Percentiles rank a stretch among this genome's conserved stretches.
Evolutionary conservation across 2,113 vertebrate species (phyloP).

Genomic region (Gyps fulvus): DNA sequence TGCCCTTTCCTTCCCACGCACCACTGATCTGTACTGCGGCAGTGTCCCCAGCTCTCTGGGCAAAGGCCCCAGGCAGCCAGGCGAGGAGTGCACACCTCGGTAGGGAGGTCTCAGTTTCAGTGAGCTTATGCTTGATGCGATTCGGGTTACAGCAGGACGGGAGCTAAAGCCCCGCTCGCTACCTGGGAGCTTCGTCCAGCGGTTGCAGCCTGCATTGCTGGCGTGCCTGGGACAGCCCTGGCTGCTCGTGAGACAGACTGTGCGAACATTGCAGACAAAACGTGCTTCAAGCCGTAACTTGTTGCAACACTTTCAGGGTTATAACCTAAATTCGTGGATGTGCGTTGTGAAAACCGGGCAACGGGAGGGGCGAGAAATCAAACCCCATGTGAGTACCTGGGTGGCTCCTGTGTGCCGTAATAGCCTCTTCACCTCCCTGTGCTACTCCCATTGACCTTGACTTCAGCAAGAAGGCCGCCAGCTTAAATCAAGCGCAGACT

Average conservation of each 20-base stretch:
- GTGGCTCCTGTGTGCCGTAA: background rate
- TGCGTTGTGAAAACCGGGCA: background rate
- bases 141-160: background rate
- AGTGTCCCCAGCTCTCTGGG: background rate
- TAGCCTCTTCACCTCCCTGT: background rate
- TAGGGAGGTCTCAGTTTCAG: background rate
- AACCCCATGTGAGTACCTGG: background rate
- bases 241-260: fast-evolving
- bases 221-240: background rate
- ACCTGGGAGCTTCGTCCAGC: background rate
- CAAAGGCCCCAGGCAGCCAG: background rate
- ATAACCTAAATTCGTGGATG: background rate
- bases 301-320: background rate
- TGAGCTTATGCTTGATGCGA: background rate
- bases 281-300: background rate
- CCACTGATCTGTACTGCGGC: background rate
- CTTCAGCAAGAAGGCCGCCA: background rate
- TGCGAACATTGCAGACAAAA: background rate
- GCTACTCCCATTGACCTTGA: background rate
- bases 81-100: background rate
- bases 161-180: background rate
- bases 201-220: background rate
- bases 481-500: background rate
- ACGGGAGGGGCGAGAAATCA: background rate
- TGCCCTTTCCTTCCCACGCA: background rate